Conservation (phyloP, 2,797 vertebrate genomes). For the Denticeps clupeoides region DNA sequence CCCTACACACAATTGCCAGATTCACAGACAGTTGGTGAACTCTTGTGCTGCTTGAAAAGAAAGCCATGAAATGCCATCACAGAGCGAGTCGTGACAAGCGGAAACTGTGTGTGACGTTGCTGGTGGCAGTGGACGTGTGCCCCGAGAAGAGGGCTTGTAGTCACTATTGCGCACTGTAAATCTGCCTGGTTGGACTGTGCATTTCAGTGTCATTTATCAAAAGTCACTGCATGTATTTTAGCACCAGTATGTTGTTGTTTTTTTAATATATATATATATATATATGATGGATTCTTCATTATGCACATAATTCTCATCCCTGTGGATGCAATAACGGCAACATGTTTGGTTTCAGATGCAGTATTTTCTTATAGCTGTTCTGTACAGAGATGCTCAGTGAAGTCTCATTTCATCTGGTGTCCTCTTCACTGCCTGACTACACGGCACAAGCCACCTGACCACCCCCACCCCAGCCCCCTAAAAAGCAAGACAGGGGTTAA, state of each 20-base stretch:
- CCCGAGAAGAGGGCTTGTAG: too few species aligned
- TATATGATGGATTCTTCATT: background rate
- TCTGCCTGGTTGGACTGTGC: too few species aligned
- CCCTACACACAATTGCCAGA: conserved; percentile 25
- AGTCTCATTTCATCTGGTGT: too few species aligned
- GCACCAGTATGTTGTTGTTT: conserved; percentile 1
- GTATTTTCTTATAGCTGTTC: background rate
- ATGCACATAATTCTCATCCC: background rate
- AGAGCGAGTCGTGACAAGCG: background rate
- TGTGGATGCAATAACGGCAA: conserved; percentile 1
- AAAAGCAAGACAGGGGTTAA: too few species aligned
- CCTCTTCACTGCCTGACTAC: too few species aligned
- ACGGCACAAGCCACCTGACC: too few species aligned
- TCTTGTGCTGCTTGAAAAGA: conserved; percentile 47
- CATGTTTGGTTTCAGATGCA: background rate
- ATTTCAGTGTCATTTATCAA: background rate
- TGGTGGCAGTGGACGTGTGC: background rate
- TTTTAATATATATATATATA: background rate
- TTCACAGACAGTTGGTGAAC: conserved; percentile 21
- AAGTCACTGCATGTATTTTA: conserved; percentile 3
- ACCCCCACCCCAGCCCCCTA: too few species aligned
- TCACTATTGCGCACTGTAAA: too few species aligned
- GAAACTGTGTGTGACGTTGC: background rate
- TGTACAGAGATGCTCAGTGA: too few species aligned
- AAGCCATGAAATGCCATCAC: conserved; percentile 44